Evolutionary conservation across 2,888 invertebrate genomes (phyloP).

Genomic region (Cosmopolites sordidus): DNA sequence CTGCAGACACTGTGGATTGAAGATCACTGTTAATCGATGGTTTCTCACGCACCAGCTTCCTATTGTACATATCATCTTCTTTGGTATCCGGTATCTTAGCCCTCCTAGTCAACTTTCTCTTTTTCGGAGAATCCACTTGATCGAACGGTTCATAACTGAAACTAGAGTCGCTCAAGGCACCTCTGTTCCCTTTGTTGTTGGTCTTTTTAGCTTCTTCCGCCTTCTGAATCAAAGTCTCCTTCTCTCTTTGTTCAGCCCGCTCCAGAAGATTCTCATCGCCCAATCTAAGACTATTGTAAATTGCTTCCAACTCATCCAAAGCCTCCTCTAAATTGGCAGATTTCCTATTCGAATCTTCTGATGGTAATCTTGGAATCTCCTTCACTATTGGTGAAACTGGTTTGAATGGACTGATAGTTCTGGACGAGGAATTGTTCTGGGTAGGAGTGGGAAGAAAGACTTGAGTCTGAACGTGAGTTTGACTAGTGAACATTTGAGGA

Average conservation of each 20-base stretch:
- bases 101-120: conserved; percentile 39
- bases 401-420: conserved; percentile 28
- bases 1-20: conserved; percentile 48
- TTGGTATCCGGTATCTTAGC: conserved; percentile 61
- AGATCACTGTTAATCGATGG: conserved; percentile 50
- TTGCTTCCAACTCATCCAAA: conserved; percentile 83
- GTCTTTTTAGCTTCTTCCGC: conserved; percentile 34
- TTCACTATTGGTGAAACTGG: conserved; percentile 26
- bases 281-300: conserved; percentile 81
- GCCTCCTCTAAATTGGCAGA: conserved; percentile 84
- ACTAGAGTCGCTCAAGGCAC: conserved; percentile 46
- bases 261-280: conserved; percentile 79
- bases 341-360: conserved; percentile 51
- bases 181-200: conserved; percentile 34
- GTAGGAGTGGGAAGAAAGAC: conserved; percentile 42
- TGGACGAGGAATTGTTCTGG: conserved; percentile 27
- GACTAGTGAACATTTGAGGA: conserved; percentile 45
- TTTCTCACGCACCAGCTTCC: conserved; percentile 64
- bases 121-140: conserved; percentile 39
- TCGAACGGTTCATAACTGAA: conserved; percentile 46
- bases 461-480: conserved; percentile 43
- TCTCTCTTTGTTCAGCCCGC: conserved; percentile 70
- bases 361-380: conserved; percentile 9
- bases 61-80: conserved; percentile 77
- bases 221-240: conserved; percentile 43